These are phyloP conservation scores for Octonoba sinensis DNA, from an alignment of 2,888 invertebrate genomes.

Conservation along the genomic window DNA sequence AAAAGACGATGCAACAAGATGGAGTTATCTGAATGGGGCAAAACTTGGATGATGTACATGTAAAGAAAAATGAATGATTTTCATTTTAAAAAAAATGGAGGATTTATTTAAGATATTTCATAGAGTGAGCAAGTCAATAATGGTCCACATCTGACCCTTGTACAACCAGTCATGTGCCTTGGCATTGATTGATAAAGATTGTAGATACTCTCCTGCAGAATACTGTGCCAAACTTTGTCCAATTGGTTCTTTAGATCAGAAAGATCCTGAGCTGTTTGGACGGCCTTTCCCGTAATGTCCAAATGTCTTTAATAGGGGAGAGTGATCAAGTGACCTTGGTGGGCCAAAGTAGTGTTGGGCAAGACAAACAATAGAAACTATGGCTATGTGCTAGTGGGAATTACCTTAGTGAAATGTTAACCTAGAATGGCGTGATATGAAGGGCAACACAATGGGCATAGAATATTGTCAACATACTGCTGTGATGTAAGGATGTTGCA, in stretches of 20 bases:
- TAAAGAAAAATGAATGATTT: neutral
- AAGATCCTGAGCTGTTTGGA: neutral
- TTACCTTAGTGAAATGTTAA: no score
- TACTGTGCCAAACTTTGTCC: neutral
- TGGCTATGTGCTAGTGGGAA: neutral
- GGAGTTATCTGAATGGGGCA: no score
- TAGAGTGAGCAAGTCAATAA: neutral
- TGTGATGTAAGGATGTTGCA: constrained; percentile 1
- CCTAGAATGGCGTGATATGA: neutral
- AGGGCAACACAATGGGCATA: neutral
- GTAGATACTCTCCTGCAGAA: neutral
- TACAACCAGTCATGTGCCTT: neutral
- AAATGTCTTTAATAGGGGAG: neutral
- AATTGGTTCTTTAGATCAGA: neutral
- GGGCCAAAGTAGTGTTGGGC: neutral
- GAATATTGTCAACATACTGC: neutral
- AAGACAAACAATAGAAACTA: neutral
- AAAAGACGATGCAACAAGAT: neutral
- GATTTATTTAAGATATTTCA: neutral
- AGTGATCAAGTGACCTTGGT: neutral
- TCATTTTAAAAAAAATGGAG: neutral
- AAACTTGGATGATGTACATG: no score
- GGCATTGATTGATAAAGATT: neutral
- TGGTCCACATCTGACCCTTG: neutral
- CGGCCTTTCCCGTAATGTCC: no score